These are phyloP conservation scores for Lasioglossum calceatum DNA, from an alignment of 2,888 invertebrate species.

Conservation along the genomic window DNA sequence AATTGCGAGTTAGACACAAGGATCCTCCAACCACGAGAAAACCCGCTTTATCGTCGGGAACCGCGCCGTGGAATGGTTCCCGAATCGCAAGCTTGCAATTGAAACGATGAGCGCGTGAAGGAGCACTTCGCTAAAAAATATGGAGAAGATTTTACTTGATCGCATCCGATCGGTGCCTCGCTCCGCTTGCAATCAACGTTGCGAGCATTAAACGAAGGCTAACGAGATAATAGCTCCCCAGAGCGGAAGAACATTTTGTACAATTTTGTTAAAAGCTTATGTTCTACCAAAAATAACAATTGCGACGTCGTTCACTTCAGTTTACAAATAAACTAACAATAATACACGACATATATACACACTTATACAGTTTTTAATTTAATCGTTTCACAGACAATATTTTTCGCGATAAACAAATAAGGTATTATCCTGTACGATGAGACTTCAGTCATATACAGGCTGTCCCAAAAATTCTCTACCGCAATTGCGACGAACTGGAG, in stretches of 20 bases:
- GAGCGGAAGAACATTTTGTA: neutral
- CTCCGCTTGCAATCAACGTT: no score
- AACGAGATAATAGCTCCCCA: neutral
- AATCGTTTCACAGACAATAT: no score
- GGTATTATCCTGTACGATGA: no score
- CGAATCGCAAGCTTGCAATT: constrained; percentile 5
- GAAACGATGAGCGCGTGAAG: constrained; percentile 17
- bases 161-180: neutral
- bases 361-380: no score
- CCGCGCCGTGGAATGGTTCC: constrained; percentile 16
- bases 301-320: no score
- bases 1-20: constrained; percentile 73
- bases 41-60: constrained; percentile 50
- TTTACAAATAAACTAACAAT: no score
- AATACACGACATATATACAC: no score
- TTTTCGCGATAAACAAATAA: no score
- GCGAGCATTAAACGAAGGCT: neutral
- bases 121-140: constrained; percentile 16
- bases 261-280: neutral
- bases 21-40: constrained; percentile 60
- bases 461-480: no score
- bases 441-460: no score
- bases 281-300: neutral
- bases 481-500: no score
- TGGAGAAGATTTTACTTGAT: neutral